Evolutionary conservation across 2,113 vertebrate genomes (phyloP).

Genomic region (Rhynchopsitta pachyrhyncha): DNA sequence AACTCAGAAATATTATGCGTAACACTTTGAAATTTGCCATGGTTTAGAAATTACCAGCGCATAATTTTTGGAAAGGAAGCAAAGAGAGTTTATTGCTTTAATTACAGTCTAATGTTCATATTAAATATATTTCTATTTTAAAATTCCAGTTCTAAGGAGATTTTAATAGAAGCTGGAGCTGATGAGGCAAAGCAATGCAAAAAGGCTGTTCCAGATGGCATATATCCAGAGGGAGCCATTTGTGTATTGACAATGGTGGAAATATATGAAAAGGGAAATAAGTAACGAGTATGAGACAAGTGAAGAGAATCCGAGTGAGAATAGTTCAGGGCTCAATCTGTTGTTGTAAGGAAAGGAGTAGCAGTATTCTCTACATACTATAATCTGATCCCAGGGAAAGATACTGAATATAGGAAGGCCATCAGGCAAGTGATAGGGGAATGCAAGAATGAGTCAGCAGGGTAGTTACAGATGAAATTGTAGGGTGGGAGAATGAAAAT

Average conservation of each 20-base stretch:
- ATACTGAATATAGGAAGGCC: not conserved
- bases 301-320: conserved; percentile 46
- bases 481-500: not conserved
- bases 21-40: not conserved
- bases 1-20: not conserved
- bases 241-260: conserved; percentile 15
- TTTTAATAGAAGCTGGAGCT: conserved; percentile 59
- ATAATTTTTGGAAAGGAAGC: not conserved
- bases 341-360: not conserved
- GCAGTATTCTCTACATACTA: not conserved
- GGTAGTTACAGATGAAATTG: not conserved
- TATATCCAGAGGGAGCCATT: conserved; percentile 61
- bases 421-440: not conserved
- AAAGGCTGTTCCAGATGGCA: conserved; percentile 61
- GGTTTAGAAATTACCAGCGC: not conserved
- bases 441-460: not conserved
- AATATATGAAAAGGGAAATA: conserved; percentile 42
- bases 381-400: not conserved
- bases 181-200: conserved; percentile 60
- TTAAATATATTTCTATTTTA: conserved; percentile 60
- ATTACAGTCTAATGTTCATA: conserved; percentile 40
- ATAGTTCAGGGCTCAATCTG: conserved; percentile 25
- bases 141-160: conserved; percentile 34
- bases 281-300: not conserved
- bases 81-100: not conserved